Base-by-base conservation (phyloP, 2,888 invertebrate species). In the Drosophila anceps region DNA sequence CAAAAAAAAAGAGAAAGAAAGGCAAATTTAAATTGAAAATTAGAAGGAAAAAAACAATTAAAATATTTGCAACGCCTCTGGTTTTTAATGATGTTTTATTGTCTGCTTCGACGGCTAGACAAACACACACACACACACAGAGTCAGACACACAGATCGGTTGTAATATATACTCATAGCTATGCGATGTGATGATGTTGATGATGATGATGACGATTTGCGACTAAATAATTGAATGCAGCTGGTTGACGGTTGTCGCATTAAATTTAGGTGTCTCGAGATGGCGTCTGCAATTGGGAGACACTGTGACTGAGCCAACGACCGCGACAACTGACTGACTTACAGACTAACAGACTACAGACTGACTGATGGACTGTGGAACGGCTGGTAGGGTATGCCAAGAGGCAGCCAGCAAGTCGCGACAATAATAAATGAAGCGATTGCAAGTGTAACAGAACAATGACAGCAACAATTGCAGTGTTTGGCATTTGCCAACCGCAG, bases 171-270 rank as follows among this genome's bases (percentile, higher is more conserved):
- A 75, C 70, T 69, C 62, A 53, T 75, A 46, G 77, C 76, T 37
- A 71, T 74, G 79, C 41, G 69, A 79, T 76, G 84, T 77, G 68
- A 65, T 86, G 87, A 81, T 81, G 76, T 69, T 65, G 71, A 72
- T 71, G 62, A 70, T 66, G 65, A 59, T 67, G 72, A 62, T 79
- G 81, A 74, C 75, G 76, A 76, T 86, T 86, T 89, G 91, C 82
- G 75, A 75, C 86, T 91, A 90, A 91, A 91, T 91, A 91, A 91
- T 91, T 91, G 91, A 91, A 91, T 91, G 91, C 91, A 91, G 91
- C 91, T 91, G 91, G 84, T 84, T 86, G 88, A 73, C 88, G 84
- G 90, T 88, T 91, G 88, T 91, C 88, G 90, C 88, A 88, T 86
- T 84, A 88, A 88, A 90, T 90, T 90, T 90, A 88, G 90, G 90